Conservation (phyloP, 2,113 vertebrate species). For the Hypocryptadius cinnamomeus region DNA sequence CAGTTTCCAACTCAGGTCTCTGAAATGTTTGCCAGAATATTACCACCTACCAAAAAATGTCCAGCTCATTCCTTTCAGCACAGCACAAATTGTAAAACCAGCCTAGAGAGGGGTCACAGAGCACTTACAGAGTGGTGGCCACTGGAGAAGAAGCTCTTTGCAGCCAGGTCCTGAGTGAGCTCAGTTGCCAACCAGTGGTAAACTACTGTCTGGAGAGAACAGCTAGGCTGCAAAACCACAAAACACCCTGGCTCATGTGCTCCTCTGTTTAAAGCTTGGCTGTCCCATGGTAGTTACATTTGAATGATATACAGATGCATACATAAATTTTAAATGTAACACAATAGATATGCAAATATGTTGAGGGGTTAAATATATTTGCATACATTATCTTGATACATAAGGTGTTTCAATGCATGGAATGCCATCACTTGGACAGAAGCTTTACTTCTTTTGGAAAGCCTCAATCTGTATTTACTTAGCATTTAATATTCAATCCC, state of each 20-base stretch:
- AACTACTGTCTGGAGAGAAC: neutral
- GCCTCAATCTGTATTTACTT: neutral
- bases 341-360: neutral
- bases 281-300: neutral
- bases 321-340: neutral
- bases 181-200: neutral
- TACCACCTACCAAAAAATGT: neutral
- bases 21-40: neutral
- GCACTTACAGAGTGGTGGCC: neutral
- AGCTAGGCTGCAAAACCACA: neutral
- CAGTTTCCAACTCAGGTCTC: neutral
- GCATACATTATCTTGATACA: neutral
- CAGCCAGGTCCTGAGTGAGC: neutral
- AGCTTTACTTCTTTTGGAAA: neutral
- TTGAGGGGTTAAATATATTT: neutral
- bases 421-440: neutral
- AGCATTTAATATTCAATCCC: neutral
- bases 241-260: accelerated
- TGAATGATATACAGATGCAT: neutral
- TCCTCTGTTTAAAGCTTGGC: neutral
- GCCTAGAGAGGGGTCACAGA: neutral
- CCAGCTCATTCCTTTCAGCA: neutral
- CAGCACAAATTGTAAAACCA: neutral
- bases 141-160: neutral
- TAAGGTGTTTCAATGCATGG: neutral